phyloP scores from a whole-genome alignment of 2,113 vertebrate genomes.

The Oryctolagus cuniculus region mOryCun1.1 NC_091443.1:10638501-10639000 shows the following conservation, averaged over 20 bases:
- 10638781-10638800: neutral
- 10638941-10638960: accelerated
- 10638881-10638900: neutral
- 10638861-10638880: neutral
- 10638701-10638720: neutral
- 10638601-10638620: too few species aligned
- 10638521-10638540: too few species aligned
- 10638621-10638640: too few species aligned
- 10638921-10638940: accelerated
- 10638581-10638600: too few species aligned
- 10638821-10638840: neutral
- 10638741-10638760: neutral
- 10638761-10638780: neutral
- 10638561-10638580: too few species aligned
- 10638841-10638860: neutral
- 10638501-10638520: too few species aligned
- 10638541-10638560: too few species aligned
- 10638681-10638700: neutral
- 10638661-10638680: too few species aligned
- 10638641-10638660: too few species aligned
- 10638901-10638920: accelerated
- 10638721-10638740: neutral
- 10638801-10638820: neutral
- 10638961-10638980: neutral
- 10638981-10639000: accelerated